Conservation (phyloP, 2,113 vertebrate species). For the Xiphophorus hellerii region DNA sequence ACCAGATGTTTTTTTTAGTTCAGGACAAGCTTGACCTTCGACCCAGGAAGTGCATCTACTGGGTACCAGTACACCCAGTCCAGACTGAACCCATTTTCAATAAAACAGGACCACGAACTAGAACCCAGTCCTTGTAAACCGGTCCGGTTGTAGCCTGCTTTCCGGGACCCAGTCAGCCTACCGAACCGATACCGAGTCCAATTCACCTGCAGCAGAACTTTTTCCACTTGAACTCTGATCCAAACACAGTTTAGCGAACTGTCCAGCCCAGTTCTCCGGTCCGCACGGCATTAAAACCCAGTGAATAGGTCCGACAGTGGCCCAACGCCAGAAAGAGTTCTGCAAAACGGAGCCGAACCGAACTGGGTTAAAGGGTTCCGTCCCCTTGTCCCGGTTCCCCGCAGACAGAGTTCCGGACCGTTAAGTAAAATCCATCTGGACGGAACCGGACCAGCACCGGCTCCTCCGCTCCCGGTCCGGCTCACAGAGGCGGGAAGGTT, state of each 20-base stretch:
- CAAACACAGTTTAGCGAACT: not conserved
- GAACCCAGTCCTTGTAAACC: not conserved
- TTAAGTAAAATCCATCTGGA: constrained; percentile 87
- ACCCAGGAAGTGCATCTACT: not conserved
- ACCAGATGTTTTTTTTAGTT: not conserved
- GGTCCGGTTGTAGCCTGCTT: not conserved
- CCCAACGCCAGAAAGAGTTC: not conserved
- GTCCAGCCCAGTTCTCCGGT: not conserved
- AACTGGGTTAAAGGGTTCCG: not conserved
- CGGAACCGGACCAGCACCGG: constrained; percentile 31
- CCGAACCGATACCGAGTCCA: not conserved
- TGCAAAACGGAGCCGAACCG: not conserved
- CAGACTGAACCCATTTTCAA: not conserved
- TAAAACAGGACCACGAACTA: no score
- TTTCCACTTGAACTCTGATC: not conserved
- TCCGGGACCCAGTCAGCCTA: not conserved
- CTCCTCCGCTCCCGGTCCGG: constrained; percentile 18
- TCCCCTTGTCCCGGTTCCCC: not conserved
- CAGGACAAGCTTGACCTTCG: not conserved
- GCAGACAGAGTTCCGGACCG: not conserved
- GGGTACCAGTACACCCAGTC: not conserved
- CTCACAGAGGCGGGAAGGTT: not conserved
- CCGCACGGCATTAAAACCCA: no score
- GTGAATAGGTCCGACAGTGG: no score
- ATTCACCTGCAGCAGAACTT: not conserved